Conservation (phyloP, 2,113 vertebrate genomes). For the Tragelaphus scriptus region DNA sequence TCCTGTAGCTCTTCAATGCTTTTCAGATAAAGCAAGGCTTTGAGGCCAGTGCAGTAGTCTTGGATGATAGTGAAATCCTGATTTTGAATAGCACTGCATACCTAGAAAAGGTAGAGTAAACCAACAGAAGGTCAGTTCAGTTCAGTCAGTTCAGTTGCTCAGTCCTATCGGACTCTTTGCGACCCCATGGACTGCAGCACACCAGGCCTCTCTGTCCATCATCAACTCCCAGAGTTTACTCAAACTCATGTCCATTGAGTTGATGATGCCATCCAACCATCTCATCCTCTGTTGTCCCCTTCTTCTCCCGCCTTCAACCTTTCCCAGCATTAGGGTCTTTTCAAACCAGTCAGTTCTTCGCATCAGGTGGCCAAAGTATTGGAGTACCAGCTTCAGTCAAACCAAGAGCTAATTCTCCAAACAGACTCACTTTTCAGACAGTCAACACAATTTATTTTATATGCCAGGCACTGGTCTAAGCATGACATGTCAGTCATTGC, state of each 20-base stretch:
- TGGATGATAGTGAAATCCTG: constrained; percentile 97
- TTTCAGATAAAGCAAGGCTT: constrained; percentile 89
- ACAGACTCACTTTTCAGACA: not conserved
- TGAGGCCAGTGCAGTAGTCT: constrained; percentile 92
- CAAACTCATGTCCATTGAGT: not conserved
- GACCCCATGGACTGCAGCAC: not conserved
- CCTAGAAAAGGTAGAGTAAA: constrained; percentile 72
- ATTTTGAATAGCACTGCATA: constrained; percentile 96
- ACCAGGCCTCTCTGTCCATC: not conserved
- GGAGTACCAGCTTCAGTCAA: not conserved
- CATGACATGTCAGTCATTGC: not conserved
- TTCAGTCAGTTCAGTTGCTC: not conserved
- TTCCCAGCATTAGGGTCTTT: not conserved
- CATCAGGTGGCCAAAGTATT: not conserved
- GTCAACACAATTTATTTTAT: not conserved
- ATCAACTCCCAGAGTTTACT: not conserved
- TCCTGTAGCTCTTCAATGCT: constrained; percentile 87
- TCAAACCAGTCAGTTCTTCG: not conserved
- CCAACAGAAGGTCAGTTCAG: not conserved
- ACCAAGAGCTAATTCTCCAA: not conserved
- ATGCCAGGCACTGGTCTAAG: not conserved
- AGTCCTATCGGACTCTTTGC: not conserved
- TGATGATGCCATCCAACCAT: not conserved
- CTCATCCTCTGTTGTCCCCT: not conserved
- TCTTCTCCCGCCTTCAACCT: not conserved